phyloP scores from a whole-genome alignment of 2,113 vertebrate genomes.

The Seriola quinqueradiata region DNA sequence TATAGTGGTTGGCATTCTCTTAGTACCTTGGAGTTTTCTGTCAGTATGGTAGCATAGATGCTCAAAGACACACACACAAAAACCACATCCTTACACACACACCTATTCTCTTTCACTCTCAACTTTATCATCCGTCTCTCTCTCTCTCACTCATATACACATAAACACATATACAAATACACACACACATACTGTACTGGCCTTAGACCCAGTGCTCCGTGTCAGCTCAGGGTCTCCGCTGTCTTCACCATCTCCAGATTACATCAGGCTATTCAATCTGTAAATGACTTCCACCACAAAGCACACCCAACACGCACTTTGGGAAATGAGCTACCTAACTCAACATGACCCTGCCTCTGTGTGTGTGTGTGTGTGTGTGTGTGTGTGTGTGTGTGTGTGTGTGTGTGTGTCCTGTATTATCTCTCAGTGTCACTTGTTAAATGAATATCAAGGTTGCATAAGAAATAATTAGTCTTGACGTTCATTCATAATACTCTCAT shows the following conservation, averaged over 20 bases:
- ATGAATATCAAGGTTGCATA: constrained; percentile 75
- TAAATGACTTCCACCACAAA: constrained; percentile 82
- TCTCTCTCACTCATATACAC: constrained; percentile 30
- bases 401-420: constrained; percentile 63
- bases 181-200: constrained; percentile 50
- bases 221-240: constrained; percentile 70
- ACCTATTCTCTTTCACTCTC: constrained; percentile 28
- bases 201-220: constrained; percentile 69
- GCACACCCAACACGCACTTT: constrained; percentile 82
- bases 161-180: constrained; percentile 24
- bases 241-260: constrained; percentile 83
- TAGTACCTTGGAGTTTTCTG: constrained; percentile 9
- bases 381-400: constrained; percentile 33
- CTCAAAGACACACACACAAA: constrained; percentile 32
- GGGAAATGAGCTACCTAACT: constrained; percentile 83
- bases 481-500: constrained; percentile 78
- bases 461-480: constrained; percentile 74
- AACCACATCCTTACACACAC: constrained; percentile 23
- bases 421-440: constrained; percentile 75
- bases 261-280: constrained; percentile 82
- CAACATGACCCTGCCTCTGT: constrained; percentile 74
- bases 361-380: constrained; percentile 37
- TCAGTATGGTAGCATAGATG: constrained; percentile 24
- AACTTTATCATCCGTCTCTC: constrained; percentile 44
- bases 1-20: background rate